These are phyloP conservation scores for Prenolepis imparis DNA, from an alignment of 2,888 invertebrate species.

Conservation along the genomic window DNA sequence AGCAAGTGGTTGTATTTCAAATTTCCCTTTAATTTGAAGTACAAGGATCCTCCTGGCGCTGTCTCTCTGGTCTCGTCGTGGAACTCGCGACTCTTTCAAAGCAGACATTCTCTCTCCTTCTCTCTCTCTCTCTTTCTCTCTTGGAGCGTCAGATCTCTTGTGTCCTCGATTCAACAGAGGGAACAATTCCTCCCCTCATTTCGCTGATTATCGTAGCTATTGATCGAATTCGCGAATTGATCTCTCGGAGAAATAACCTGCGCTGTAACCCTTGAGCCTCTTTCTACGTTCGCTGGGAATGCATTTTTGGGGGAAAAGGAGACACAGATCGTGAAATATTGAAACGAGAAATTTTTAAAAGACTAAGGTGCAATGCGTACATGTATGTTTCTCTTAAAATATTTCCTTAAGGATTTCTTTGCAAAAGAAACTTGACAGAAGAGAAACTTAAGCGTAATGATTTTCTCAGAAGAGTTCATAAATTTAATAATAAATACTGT, in stretches of 20 bases:
- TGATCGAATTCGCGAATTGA: conserved; percentile 68
- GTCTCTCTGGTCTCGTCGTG: conserved; percentile 68
- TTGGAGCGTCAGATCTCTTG: conserved; percentile 51
- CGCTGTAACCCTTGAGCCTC: conserved; percentile 59
- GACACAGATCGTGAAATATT: conserved; percentile 46
- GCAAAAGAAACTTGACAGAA: background rate
- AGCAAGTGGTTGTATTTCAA: conserved; percentile 80
- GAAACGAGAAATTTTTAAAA: conserved; percentile 48
- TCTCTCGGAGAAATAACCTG: conserved; percentile 62
- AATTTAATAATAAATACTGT: background rate
- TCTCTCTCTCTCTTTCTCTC: conserved; percentile 60
- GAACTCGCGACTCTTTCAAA: conserved; percentile 77
- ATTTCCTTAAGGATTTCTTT: conserved; percentile 9
- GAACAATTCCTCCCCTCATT: conserved; percentile 51
- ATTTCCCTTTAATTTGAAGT: conserved; percentile 83
- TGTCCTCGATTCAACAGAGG: conserved; percentile 63
- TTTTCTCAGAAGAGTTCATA: background rate
- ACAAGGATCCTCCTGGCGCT: conserved; percentile 77
- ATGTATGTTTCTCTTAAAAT: background rate
- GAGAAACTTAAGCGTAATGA: background rate
- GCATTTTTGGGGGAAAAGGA: conserved; percentile 46
- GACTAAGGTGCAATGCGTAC: conserved; percentile 4
- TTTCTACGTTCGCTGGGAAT: conserved; percentile 39
- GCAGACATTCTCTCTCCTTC: conserved; percentile 67
- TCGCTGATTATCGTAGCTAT: conserved; percentile 42